Base-by-base conservation (phyloP, 2,888 invertebrate species). In the Iselma pallidipennis region DNA sequence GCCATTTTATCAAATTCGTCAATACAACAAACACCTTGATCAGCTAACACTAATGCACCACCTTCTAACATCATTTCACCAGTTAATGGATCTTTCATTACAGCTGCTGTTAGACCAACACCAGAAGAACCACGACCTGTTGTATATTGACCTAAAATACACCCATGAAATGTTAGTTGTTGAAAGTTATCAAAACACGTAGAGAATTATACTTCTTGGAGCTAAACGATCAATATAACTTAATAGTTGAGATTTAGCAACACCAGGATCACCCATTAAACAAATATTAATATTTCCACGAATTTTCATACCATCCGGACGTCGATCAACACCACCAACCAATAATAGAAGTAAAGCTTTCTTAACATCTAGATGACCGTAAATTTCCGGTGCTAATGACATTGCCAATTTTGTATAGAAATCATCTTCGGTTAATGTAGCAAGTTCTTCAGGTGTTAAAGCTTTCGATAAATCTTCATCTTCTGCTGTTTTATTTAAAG, bases 1-100 rank as follows among this genome's bases (percentile, higher is more conserved):
- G 96, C 94, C 98, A 99, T 98, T 84, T 99, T 99, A 84, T 99
- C 99, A 81, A 99, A 99, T 84, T 99, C 99, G 81, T 99, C 99
- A 80, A 99, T 99, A 82, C 98, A 99, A 81, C 99, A 99, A 59
- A 97, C 92, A 55, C 98, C 98, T 78, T 95, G 92, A 83, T 98
- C 98, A 1, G 98, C 97, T 68, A 98, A 82, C 33, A 98, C 98
- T 29, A 99, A 83, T 10, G 99, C 97, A 6, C 99, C 99, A 37
- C 98, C 97, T 79, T 98, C 97, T 57, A 99, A 83, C 79, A 92
- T 93, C 96, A 98, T 96, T 85, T 99, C 97, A 1, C 96, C 96
- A 0, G 98, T 99, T 66, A 98, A 84, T 0, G 96, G 95, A 82
- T 99, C 99, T 84, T 96, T 98, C 87, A 98, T 89, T 0, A 99